Base-by-base conservation (phyloP, 2,888 invertebrate species). In the Agrochola macilenta region DNA sequence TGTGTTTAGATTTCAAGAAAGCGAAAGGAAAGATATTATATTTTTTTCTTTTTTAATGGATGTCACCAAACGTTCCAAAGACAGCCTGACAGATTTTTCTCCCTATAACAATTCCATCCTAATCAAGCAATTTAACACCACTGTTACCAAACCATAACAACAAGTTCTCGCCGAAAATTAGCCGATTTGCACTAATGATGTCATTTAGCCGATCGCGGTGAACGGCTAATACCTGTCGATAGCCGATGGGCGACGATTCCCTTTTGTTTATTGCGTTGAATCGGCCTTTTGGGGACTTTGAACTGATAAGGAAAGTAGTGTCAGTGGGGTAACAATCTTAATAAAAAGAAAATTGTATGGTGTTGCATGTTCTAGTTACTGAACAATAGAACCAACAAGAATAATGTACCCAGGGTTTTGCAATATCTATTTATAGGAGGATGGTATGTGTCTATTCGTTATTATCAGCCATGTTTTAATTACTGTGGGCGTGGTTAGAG, bases 121-220 rank as follows among this genome's bases (percentile, higher is more conserved):
- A 82, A 88, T 84, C 69, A 70, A 79, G 76, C 78, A 77, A 81
- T 83, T 81, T 77, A 46, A 76, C 69, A 74, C 68, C 70, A 69
- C 69, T 78, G 71, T 78, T 63, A 69, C 71, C 52, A 35, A 75
- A 52, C 74, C 61, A 79, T 82, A 74, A 81, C 87, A 86, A 83
- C 87, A 89, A 83, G 60, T 85, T 84, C 69, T 74, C 74, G 26
- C 35, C 39, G 57, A 75, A 81, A 87, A 88, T 87, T 88, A 86
- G 88, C 77, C 78, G 76, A 89, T 88, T 89, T 81, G 76, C 61
- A 49, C 76, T 83, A 88, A 88, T 83, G 88, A 89, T 69, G 78
- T 81, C 85, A 74, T 88, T 88, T 82, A 63, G 79, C 57, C 20
- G 60, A 74, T 43, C 76, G 74, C 68, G 58, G 73, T 65, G 74